A percentile compares a stretch with the other conserved stretches of the same genome.
Conservation (phyloP, 2,113 vertebrate species). For the Macquaria australasica region DNA sequence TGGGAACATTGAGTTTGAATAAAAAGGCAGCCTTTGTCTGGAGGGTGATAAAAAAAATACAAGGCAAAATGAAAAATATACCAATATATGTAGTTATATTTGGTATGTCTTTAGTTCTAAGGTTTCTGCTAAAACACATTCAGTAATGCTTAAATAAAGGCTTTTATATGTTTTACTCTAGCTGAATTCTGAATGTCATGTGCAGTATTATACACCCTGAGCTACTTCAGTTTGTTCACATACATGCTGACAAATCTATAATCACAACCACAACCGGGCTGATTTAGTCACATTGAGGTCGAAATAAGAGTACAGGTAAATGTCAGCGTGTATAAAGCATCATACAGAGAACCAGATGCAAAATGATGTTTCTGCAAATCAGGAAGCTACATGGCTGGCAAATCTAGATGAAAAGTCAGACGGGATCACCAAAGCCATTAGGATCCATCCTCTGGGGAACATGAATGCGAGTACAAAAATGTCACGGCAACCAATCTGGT, state of each 20-base stretch:
- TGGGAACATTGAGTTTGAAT: neutral
- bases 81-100: neutral
- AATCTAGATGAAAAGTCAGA: no score
- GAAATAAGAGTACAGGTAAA: neutral
- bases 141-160: neutral
- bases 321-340: neutral
- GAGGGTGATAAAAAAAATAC: neutral
- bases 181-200: no score
- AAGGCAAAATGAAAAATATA: no score
- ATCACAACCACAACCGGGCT: neutral
- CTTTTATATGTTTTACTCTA: no score
- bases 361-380: no score
- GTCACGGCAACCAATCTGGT: no score
- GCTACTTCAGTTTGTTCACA: no score
- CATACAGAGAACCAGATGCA: neutral
- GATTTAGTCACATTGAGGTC: no score
- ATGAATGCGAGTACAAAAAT: no score
- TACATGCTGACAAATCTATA: neutral
- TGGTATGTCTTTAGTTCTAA: neutral
- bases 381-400: no score
- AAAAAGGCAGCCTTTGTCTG: neutral
- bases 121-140: neutral
- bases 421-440: no score
- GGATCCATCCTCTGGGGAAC: no score
- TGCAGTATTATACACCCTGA: neutral